Evolutionary conservation across 2,113 vertebrate genomes (phyloP).

Genomic region (Ciconia stormi): DNA sequence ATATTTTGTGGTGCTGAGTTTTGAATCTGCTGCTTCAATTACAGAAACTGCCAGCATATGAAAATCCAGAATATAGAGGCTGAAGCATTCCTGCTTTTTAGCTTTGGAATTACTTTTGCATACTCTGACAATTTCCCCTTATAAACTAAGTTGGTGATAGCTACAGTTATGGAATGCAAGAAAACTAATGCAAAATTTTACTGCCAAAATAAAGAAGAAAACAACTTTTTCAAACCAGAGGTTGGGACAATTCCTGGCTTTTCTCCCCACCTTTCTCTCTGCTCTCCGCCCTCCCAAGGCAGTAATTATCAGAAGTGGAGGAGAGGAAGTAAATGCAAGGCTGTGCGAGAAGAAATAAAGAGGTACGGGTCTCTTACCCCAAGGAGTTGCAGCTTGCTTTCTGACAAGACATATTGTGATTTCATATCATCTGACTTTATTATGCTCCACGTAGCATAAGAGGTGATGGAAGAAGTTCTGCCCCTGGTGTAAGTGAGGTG

Average conservation of each 20-base stretch:
- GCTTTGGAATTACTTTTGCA: slow-evolving; percentile 42
- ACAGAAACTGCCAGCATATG: neutral
- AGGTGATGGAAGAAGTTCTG: neutral
- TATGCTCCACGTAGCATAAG: neutral
- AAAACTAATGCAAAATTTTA: neutral
- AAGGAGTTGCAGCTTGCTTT: neutral
- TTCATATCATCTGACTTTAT: neutral
- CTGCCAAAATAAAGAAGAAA: neutral
- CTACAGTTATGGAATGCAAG: neutral
- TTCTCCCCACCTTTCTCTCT: neutral
- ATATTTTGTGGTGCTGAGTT: neutral
- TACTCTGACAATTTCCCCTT: neutral
- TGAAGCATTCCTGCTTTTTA: neutral
- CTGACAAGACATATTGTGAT: neutral
- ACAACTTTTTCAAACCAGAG: neutral
- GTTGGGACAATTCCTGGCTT: neutral
- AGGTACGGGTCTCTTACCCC: neutral
- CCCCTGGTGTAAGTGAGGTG: neutral
- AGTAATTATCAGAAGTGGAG: neutral
- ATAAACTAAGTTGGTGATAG: neutral
- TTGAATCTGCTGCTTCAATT: slow-evolving; percentile 35
- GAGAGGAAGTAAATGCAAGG: neutral
- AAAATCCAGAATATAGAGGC: neutral
- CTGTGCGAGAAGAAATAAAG: neutral
- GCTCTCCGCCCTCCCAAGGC: neutral